A percentile compares a stretch with the other conserved stretches of the same genome.
These are phyloP conservation scores for Diploscapter pachys DNA, from an alignment of 1,140 invertebrate species.

Conservation along the genomic window DNA sequence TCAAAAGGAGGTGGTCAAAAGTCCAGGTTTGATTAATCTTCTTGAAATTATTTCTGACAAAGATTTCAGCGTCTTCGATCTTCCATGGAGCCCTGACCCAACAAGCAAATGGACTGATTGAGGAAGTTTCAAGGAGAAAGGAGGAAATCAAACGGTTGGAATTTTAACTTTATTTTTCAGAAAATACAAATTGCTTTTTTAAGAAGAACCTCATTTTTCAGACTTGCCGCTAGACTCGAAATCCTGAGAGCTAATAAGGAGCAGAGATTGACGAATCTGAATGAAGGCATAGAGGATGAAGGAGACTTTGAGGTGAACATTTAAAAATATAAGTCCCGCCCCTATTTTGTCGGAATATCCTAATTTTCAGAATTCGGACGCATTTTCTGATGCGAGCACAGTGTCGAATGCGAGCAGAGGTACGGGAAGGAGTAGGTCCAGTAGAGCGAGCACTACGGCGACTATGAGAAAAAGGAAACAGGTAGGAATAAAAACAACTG, in stretches of 20 bases:
- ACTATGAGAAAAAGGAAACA: conserved; percentile 23
- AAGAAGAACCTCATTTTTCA: background rate
- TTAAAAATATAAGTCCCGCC: too few relatives aligned
- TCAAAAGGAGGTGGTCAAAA: too few relatives aligned
- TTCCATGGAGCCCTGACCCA: too few relatives aligned
- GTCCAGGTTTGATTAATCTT: too few relatives aligned
- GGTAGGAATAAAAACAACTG: background rate
- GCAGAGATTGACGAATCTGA: conserved; percentile 6
- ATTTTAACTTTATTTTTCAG: too few relatives aligned
- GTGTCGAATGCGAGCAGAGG: background rate
- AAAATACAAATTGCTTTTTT: background rate
- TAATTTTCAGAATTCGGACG: conserved; percentile 5
- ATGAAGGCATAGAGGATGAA: conserved; percentile 6
- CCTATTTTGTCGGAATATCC: background rate
- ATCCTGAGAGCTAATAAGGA: conserved; percentile 14
- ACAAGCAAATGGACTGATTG: background rate
- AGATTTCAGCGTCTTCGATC: too few relatives aligned
- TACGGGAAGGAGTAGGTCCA: conserved; percentile 7
- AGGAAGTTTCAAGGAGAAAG: conserved; percentile 1
- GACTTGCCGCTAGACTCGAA: background rate
- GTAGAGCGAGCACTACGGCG: conserved; percentile 11
- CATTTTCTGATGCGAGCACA: conserved; percentile 15
- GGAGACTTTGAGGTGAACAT: background rate
- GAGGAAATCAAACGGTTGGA: too few relatives aligned
- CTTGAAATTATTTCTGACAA: too few relatives aligned